phyloP scores from a whole-genome alignment of 2,797 vertebrate species.

The Neosalanx taihuensis region DNA sequence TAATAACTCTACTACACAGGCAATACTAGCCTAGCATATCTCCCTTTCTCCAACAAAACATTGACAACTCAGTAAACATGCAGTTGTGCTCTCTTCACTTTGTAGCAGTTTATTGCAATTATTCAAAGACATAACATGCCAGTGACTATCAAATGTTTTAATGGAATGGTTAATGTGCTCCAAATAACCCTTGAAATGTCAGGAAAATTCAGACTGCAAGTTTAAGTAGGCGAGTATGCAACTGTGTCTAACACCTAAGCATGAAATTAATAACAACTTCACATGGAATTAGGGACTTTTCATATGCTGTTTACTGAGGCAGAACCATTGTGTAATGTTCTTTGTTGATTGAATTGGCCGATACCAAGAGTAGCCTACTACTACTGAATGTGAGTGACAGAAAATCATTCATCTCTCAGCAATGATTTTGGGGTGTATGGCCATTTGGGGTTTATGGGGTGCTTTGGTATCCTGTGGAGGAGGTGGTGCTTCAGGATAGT shows the following conservation, averaged over 20 bases:
- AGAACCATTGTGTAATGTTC: no score
- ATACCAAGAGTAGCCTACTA: not conserved
- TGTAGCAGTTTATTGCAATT: not conserved
- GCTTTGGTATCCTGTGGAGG: conserved; percentile 12
- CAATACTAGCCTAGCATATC: no score
- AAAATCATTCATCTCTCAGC: not conserved
- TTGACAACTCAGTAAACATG: not conserved
- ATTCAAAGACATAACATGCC: not conserved
- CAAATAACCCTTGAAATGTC: not conserved
- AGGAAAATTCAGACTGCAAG: not conserved
- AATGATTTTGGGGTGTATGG: conserved; percentile 2
- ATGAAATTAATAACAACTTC: no score
- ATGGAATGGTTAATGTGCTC: not conserved
- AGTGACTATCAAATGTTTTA: not conserved
- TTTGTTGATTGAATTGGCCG: not conserved
- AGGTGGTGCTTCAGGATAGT: not conserved
- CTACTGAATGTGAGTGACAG: conserved; percentile 7
- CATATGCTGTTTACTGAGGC: no score
- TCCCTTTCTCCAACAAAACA: not conserved
- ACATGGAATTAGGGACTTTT: no score
- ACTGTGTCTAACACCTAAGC: no score
- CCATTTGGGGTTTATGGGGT: conserved; percentile 16
- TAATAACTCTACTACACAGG: no score
- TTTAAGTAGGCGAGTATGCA: not conserved
- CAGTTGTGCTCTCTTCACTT: not conserved